Conservation (phyloP, 2,113 vertebrate genomes). For the Nothobranchius furzeri region DNA sequence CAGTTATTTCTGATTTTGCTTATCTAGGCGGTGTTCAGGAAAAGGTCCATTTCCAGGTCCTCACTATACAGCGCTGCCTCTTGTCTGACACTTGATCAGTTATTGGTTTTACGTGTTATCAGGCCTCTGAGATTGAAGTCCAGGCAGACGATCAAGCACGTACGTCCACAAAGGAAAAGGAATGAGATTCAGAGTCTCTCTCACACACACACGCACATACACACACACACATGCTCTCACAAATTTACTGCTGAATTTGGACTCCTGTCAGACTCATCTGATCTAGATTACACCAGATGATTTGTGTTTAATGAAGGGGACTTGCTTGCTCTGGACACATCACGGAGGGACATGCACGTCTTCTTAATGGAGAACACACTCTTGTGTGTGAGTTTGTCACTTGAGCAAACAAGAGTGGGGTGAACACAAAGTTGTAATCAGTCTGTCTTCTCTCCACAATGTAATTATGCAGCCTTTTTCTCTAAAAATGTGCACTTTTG, state of each 20-base stretch:
- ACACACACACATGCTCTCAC: not conserved
- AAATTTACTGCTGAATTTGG: not conserved
- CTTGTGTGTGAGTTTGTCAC: constrained; percentile 6
- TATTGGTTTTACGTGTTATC: constrained; percentile 61
- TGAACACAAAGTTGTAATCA: constrained; percentile 62
- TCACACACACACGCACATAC: not conserved
- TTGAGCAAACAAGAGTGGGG: constrained; percentile 55
- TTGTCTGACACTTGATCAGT: constrained; percentile 58
- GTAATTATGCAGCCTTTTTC: constrained; percentile 27
- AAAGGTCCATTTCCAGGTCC: constrained; percentile 47
- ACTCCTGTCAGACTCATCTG: not conserved
- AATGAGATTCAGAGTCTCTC: constrained; percentile 7
- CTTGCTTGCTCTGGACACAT: constrained; percentile 21
- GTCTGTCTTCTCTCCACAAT: constrained; percentile 34
- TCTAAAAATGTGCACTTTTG: constrained; percentile 15
- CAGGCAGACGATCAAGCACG: constrained; percentile 6
- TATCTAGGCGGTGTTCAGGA: constrained; percentile 57
- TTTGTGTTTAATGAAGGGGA: not conserved
- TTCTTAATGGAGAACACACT: constrained; percentile 45
- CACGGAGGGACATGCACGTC: constrained; percentile 21
- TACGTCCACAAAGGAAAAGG: constrained; percentile 2
- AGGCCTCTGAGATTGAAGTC: constrained; percentile 47
- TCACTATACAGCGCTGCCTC: constrained; percentile 27
- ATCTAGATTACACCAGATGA: not conserved
- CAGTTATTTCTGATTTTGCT: constrained; percentile 48